phyloP scores from a whole-genome alignment of 2,113 vertebrate genomes.

The Chloropsis cyanopogon region DNA sequence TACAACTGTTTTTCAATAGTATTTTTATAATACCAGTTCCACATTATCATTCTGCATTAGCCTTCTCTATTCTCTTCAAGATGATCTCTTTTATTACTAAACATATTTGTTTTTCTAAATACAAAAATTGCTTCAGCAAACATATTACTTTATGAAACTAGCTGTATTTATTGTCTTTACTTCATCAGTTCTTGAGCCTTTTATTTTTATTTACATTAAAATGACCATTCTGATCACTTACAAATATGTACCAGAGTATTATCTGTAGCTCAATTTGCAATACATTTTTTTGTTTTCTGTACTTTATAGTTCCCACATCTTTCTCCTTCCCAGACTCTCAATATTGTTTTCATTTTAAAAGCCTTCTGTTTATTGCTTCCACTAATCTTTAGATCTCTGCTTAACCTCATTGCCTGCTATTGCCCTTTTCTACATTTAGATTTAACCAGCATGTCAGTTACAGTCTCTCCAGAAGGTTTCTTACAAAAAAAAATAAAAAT shows the following conservation, averaged over 20 bases:
- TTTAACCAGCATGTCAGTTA: slow-evolving; percentile 31
- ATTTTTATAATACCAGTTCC: neutral
- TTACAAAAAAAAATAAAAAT: neutral
- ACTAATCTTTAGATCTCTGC: slow-evolving; percentile 67
- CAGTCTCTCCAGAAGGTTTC: neutral
- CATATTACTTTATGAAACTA: neutral
- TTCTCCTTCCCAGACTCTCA: neutral
- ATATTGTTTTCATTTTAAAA: slow-evolving; percentile 50
- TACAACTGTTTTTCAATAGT: neutral
- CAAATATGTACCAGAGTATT: neutral
- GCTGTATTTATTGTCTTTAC: neutral
- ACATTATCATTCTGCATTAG: neutral
- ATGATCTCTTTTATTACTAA: neutral
- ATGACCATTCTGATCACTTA: neutral
- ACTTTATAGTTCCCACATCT: neutral
- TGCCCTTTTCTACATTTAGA: slow-evolving; percentile 57
- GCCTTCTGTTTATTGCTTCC: slow-evolving; percentile 53
- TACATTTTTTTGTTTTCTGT: neutral
- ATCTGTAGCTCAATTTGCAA: neutral
- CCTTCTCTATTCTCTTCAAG: neutral
- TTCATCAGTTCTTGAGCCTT: neutral
- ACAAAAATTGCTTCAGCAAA: neutral
- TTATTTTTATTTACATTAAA: neutral
- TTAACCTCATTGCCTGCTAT: slow-evolving; percentile 62
- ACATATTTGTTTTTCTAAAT: neutral